Conservation (phyloP, 2,797 vertebrate species). For the Sparidentex hasta region DNA sequence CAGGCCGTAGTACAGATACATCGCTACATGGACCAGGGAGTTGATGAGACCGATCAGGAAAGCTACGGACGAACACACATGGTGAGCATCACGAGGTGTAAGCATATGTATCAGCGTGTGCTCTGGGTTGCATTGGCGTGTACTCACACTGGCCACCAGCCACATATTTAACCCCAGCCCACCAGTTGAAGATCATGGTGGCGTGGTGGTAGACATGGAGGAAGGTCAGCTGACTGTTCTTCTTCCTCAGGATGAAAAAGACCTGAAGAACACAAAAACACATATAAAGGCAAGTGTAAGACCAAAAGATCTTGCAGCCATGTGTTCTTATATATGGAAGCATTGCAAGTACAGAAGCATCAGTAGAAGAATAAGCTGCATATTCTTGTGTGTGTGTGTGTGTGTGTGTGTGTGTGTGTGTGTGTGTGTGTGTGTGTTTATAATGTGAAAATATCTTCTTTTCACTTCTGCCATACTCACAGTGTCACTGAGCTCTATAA, state of each 20-base stretch:
- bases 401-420: no score
- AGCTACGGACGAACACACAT: slow-evolving; percentile 57
- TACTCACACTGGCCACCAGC: slow-evolving; percentile 96
- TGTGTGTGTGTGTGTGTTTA: no score
- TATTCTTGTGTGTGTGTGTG: no score
- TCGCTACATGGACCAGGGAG: slow-evolving; percentile 83
- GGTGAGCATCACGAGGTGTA: background rate
- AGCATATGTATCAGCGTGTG: background rate
- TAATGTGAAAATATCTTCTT: background rate
- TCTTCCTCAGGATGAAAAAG: slow-evolving; percentile 98
- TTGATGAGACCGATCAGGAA: slow-evolving; percentile 85
- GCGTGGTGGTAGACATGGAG: slow-evolving; percentile 97
- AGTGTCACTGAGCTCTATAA: slow-evolving; percentile 82
- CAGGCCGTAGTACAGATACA: slow-evolving; percentile 82
- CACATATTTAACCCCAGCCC: slow-evolving; percentile 95
- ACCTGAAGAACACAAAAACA: slow-evolving; percentile 78
- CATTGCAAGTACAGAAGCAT: background rate
- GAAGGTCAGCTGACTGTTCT: slow-evolving; percentile 95
- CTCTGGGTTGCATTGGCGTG: background rate
- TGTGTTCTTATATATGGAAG: background rate
- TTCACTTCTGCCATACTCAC: slow-evolving; percentile 59
- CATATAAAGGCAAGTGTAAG: background rate
- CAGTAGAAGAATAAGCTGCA: background rate
- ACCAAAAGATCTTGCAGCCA: background rate
- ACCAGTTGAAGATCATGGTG: slow-evolving; percentile 99